Conservation (phyloP, 2,888 invertebrate genomes). For the Metalampra italica region DNA sequence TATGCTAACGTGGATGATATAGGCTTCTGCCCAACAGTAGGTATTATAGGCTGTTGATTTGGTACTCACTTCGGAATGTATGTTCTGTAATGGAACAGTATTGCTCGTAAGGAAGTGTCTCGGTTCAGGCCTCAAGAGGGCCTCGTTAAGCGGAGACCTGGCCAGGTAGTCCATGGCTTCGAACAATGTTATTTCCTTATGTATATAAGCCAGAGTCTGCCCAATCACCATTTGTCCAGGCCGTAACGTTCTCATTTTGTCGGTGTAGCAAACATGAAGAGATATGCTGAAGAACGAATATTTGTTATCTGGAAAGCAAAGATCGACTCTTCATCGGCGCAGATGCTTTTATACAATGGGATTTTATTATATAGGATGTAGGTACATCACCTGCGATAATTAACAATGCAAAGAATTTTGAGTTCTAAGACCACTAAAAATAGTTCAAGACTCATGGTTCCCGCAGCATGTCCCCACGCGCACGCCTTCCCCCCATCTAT, state of each 20-base stretch:
- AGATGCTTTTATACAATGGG: background rate
- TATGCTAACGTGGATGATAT: too few species aligned
- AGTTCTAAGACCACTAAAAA: too few species aligned
- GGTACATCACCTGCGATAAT: too few species aligned
- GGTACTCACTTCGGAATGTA: conserved; percentile 46
- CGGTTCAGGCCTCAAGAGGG: conserved; percentile 78
- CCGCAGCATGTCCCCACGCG: too few species aligned
- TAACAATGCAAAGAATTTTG: too few species aligned
- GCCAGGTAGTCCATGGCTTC: conserved; percentile 80
- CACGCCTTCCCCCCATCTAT: too few species aligned
- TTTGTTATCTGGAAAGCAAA: conserved; percentile 47
- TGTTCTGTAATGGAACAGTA: conserved; percentile 20
- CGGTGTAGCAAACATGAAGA: conserved; percentile 53
- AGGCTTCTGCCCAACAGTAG: background rate
- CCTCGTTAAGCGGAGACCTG: conserved; percentile 76
- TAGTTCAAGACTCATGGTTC: too few species aligned
- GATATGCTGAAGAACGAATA: conserved; percentile 55
- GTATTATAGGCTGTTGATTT: background rate
- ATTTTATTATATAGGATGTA: background rate
- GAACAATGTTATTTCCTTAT: conserved; percentile 76
- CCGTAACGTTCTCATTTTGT: conserved; percentile 45
- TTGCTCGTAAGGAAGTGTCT: conserved; percentile 47
- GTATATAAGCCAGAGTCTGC: conserved; percentile 48
- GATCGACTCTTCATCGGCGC: background rate
- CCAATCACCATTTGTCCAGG: conserved; percentile 50